phyloP scores from a whole-genome alignment of 2,888 invertebrate species.

The Rotaria magnacalcarata region DNA sequence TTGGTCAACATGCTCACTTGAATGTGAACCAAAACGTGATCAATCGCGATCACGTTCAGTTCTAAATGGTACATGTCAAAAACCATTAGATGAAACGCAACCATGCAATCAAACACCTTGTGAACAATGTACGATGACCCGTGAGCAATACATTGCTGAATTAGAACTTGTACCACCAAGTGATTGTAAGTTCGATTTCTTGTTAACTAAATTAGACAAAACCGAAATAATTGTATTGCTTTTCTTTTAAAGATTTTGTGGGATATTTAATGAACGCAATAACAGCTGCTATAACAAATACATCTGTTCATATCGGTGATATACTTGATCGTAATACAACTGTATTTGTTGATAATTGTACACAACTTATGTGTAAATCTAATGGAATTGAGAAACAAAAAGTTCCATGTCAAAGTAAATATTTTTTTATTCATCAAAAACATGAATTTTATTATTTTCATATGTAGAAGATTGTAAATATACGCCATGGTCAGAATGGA shows the following conservation, averaged over 20 bases:
- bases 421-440: background rate
- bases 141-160: background rate
- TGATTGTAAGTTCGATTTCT: background rate
- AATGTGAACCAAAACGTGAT: background rate
- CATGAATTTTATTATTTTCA: background rate
- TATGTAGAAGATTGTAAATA: conserved; percentile 39
- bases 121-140: background rate
- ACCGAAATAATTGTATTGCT: background rate
- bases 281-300: background rate
- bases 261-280: conserved; percentile 30
- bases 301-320: conserved; percentile 29
- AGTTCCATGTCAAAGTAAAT: conserved; percentile 38
- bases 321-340: background rate
- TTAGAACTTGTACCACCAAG: background rate
- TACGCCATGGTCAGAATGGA: conserved; percentile 38
- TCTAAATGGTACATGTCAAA: conserved; percentile 5
- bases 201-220: background rate
- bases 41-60: background rate
- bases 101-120: background rate
- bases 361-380: conserved; percentile 32
- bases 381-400: background rate
- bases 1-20: conserved; percentile 34
- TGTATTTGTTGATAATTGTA: conserved; percentile 38
- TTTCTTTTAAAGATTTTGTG: background rate
- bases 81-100: background rate